Base-by-base conservation (phyloP, 2,113 vertebrate genomes). In the Illadopsis cleaveri region DNA sequence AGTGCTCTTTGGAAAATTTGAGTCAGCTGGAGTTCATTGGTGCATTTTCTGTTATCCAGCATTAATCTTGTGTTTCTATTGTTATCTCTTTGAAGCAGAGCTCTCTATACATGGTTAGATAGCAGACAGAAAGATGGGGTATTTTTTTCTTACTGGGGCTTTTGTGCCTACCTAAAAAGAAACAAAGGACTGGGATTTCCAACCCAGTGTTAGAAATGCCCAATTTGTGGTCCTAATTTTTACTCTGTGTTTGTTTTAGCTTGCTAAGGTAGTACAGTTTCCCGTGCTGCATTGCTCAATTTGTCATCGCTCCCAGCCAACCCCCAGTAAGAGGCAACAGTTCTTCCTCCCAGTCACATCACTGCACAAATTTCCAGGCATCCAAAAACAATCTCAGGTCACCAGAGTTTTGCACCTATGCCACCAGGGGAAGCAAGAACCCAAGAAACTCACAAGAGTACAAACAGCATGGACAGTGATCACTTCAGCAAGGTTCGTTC, bases 361-460 rank as follows among this genome's bases (percentile, higher is more conserved):
- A 40, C 45, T 56, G 35, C n/a, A 27, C 35, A 69, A 33, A 78
- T 89, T 93, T 78, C 48, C 3, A 5, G 40, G 44, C 33, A 76
- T 78, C 66, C 35, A 38, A 61, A 69, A 79, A 3, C 33, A 64
- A 54, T n/a, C 14, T 76, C 20, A 14, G 3, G 10, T 40, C 81
- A 48, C 15, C 5, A 27, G 61, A 84, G 9, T 53, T 90, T 90
- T 90, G 44, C 66, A 62, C 38, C 50, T 72, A 2, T 65, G 50
- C 85, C 90, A 93, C 40, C 71, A 95, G 92, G 88, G 76, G 79
- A 94, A 94, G 58, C 90, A 88, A 94, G 79, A 95, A 92, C 33
- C 45, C 76, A 95, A 80, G 62, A 82, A 87, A 86, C 28, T 21
- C 22, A 11, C 5, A 11, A 1, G 56, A 76, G 21, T 68, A 37